Percentiles rank a stretch among this genome's conserved stretches.
Evolutionary conservation across 2,797 vertebrate species (phyloP).

Genomic region (Acestrorhynchus altus): DNA sequence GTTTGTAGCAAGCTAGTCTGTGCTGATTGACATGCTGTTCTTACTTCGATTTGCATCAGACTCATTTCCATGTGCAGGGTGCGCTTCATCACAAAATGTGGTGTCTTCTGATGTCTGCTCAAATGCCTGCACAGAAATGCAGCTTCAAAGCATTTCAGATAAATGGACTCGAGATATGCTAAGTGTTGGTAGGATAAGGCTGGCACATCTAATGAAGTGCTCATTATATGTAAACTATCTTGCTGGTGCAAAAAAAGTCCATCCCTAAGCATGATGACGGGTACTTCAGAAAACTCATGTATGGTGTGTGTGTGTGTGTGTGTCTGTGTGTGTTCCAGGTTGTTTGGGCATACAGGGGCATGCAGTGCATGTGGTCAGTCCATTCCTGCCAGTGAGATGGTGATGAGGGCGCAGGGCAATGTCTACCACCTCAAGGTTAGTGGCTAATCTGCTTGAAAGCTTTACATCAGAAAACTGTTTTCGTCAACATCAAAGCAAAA

Average conservation of each 20-base stretch:
- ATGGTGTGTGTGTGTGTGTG: conserved; percentile 1
- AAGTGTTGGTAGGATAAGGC: conserved; percentile 1
- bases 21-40: conserved; percentile 36
- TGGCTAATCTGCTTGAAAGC: neutral
- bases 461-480: neutral
- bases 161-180: neutral
- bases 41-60: conserved; percentile 51
- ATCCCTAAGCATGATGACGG: neutral
- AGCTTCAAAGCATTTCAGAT: conserved; percentile 25
- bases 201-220: conserved; percentile 15
- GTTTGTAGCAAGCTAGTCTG: conserved; percentile 28
- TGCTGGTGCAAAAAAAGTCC: conserved; percentile 1
- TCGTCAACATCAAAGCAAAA: neutral
- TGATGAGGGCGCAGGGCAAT: conserved; percentile 85
- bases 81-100: conserved; percentile 21
- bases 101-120: conserved; percentile 13
- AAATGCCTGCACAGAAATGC: conserved; percentile 16
- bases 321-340: conserved; percentile 64
- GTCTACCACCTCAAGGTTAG: conserved; percentile 87
- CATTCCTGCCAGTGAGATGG: conserved; percentile 87
- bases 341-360: conserved; percentile 84
- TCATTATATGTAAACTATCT: conserved; percentile 34
- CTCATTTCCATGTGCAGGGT: conserved; percentile 46
- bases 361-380: conserved; percentile 84
- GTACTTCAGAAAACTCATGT: conserved; percentile 13